Conservation (phyloP, 2,113 vertebrate species). For the Etia nguti region DNA sequence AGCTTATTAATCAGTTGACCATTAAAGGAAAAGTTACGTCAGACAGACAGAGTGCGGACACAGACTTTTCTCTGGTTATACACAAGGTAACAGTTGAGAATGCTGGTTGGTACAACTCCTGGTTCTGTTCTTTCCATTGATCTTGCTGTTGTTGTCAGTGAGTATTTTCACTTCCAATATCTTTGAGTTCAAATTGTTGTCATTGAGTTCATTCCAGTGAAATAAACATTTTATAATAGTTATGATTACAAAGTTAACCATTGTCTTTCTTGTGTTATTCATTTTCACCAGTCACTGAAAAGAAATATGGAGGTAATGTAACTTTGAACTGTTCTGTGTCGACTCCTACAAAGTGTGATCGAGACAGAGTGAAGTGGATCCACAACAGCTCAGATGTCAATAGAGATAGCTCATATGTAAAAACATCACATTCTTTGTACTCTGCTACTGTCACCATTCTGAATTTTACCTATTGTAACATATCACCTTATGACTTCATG, state of each 20-base stretch:
- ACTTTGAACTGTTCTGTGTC: background rate
- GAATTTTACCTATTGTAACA: background rate
- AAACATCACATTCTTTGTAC: background rate
- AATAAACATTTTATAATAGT: background rate
- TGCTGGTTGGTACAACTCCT: background rate
- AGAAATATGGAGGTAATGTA: background rate
- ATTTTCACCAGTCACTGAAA: background rate
- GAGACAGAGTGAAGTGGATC: background rate
- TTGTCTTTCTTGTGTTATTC: background rate
- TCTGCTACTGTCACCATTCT: background rate
- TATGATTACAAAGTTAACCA: background rate
- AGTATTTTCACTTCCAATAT: background rate
- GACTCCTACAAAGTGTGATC: background rate
- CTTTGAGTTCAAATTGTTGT: background rate
- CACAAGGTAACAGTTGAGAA: background rate
- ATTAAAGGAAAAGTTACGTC: background rate
- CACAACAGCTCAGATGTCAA: background rate
- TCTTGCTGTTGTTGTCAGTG: background rate
- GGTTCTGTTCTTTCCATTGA: accelerated
- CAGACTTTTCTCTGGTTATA: background rate
- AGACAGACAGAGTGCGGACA: background rate
- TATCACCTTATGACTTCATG: background rate
- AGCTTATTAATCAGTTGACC: background rate
- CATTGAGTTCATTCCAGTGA: background rate
- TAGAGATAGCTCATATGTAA: background rate